These are phyloP conservation scores for Thaleichthys pacificus DNA, from an alignment of 2,797 vertebrate genomes.

Conservation along the genomic window DNA sequence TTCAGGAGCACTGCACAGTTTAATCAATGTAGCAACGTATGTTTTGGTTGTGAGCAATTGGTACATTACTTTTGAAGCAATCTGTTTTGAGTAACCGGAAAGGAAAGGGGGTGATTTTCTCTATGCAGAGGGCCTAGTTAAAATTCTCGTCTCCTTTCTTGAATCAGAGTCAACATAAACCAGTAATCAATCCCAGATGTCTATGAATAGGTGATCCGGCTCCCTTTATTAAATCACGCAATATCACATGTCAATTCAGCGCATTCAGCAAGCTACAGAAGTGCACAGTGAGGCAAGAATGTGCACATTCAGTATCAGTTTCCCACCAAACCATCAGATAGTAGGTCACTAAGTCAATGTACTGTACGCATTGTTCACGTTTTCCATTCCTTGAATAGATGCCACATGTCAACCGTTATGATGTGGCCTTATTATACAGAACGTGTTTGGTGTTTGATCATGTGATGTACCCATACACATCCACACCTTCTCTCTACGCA, in stretches of 20 bases:
- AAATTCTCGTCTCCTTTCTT: slow-evolving; percentile 45
- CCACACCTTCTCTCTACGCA: background rate
- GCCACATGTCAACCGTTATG: too few relatives aligned
- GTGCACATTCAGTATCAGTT: background rate
- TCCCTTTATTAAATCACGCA: slow-evolving; percentile 9
- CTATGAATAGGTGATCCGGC: slow-evolving; percentile 4
- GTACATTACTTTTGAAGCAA: background rate
- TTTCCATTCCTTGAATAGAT: too few relatives aligned
- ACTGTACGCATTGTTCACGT: background rate
- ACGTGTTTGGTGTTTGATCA: too few relatives aligned
- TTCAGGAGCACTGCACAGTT: too few relatives aligned
- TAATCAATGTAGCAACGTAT: background rate
- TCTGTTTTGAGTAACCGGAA: slow-evolving; percentile 16
- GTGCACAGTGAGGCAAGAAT: background rate
- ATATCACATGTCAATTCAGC: background rate
- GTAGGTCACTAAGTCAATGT: background rate
- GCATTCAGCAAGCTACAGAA: background rate
- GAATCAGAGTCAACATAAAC: slow-evolving; percentile 29
- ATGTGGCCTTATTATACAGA: too few relatives aligned
- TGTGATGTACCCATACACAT: too few relatives aligned
- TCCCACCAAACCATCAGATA: background rate
- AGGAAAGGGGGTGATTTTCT: slow-evolving; percentile 30
- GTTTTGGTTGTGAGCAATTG: background rate
- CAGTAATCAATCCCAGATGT: slow-evolving; percentile 48
- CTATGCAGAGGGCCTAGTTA: slow-evolving; percentile 30